phyloP scores from a whole-genome alignment of 2,888 invertebrate species.

The Caenorhabditis sp. region DNA sequence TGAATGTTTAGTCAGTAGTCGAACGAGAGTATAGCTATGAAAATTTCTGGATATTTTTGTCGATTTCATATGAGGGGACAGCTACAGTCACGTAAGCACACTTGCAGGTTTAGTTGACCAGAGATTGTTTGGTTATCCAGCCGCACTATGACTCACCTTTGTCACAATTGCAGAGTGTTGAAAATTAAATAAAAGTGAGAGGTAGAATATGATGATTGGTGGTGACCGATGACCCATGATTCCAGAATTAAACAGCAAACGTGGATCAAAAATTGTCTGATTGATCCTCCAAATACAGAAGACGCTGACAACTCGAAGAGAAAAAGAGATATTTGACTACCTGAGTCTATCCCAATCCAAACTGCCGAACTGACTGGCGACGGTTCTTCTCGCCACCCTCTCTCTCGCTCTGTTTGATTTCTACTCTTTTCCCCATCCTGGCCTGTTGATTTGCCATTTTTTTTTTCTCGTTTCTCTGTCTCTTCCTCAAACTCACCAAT shows the following conservation, averaged over 20 bases:
- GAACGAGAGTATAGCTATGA: not conserved
- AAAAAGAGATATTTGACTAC: constrained; percentile 38
- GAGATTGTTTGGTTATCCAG: not conserved
- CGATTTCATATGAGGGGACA: too few relatives aligned
- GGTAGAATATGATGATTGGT: not conserved
- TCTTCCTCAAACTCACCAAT: not conserved
- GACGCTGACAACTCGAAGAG: not conserved
- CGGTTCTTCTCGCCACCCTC: constrained; percentile 56
- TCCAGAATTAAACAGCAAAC: not conserved
- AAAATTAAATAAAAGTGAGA: constrained; percentile 16
- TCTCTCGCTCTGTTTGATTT: constrained; percentile 61
- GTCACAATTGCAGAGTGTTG: constrained; percentile 50
- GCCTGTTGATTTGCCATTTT: constrained; percentile 45
- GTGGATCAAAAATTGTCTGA: constrained; percentile 5
- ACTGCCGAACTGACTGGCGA: constrained; percentile 21
- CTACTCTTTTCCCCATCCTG: constrained; percentile 22
- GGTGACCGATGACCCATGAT: constrained; percentile 23
- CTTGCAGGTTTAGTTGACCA: not conserved
- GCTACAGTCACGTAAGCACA: too few relatives aligned
- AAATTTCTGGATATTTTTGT: not conserved
- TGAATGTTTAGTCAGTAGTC: constrained; percentile 19
- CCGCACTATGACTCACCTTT: constrained; percentile 50
- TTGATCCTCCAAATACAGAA: not conserved
- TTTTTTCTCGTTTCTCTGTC: constrained; percentile 9
- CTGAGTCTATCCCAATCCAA: constrained; percentile 46